phyloP scores from a whole-genome alignment of 2,888 invertebrate genomes.

The Leptothorax acervorum region DNA sequence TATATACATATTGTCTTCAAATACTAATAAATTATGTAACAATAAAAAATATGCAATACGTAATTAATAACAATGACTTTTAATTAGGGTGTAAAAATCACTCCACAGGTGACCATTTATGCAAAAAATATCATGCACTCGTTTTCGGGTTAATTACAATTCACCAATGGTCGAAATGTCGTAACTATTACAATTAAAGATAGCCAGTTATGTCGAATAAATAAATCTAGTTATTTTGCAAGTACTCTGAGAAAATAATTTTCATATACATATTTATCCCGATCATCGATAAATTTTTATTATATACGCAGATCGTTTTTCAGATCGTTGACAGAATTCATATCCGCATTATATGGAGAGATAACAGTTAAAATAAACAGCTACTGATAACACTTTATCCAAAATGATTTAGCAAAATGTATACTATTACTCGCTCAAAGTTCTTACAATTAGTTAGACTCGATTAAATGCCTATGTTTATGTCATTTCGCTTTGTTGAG shows the following conservation, averaged over 20 bases:
- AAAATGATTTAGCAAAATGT: neutral
- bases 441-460: neutral
- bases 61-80: too few relatives aligned
- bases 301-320: neutral
- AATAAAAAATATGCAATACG: too few relatives aligned
- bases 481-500: neutral
- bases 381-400: neutral
- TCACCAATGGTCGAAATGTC: too few relatives aligned
- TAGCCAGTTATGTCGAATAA: too few relatives aligned
- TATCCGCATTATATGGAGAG: neutral
- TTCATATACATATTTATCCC: neutral
- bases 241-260: neutral
- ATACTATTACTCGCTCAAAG: constrained; percentile 4
- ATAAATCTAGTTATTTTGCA: neutral
- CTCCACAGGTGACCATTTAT: too few relatives aligned
- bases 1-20: too few relatives aligned
- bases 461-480: neutral
- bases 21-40: too few relatives aligned
- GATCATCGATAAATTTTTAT: neutral
- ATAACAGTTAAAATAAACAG: neutral
- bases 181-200: too few relatives aligned
- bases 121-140: too few relatives aligned
- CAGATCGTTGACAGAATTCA: neutral
- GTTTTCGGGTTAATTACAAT: too few relatives aligned
- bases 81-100: too few relatives aligned